Evolutionary conservation across 2,888 invertebrate species (phyloP).

Genomic region (Stegana nigrithorax): DNA sequence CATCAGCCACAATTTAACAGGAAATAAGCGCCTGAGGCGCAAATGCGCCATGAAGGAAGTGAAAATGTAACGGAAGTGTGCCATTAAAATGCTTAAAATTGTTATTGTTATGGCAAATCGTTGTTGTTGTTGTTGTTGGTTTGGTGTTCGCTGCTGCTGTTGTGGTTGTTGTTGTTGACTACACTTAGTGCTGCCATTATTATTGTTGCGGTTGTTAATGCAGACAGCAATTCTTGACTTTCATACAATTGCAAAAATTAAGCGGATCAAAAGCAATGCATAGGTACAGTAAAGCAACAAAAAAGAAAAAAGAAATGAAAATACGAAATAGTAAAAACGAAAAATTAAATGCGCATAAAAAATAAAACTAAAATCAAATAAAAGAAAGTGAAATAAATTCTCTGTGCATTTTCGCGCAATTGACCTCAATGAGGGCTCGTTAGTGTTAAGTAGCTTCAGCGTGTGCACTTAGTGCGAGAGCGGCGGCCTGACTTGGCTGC

Average conservation of each 20-base stretch:
- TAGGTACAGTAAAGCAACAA: neutral
- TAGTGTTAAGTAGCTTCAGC: neutral
- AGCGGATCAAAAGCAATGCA: too few species aligned
- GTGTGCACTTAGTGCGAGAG: neutral
- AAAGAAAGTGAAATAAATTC: conserved; percentile 12
- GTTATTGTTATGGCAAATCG: neutral
- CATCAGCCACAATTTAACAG: neutral
- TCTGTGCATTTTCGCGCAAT: too few species aligned
- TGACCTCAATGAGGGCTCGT: conserved; percentile 13
- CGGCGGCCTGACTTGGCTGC: neutral
- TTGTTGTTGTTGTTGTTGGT: conserved; percentile 5
- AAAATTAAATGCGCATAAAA: neutral
- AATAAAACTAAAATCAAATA: neutral
- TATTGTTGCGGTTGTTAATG: conserved; percentile 2
- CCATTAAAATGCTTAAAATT: conserved; percentile 15
- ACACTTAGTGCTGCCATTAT: neutral
- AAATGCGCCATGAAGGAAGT: neutral
- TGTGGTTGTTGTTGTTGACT: neutral
- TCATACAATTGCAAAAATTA: neutral
- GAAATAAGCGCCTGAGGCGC: neutral
- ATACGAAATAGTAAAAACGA: neutral
- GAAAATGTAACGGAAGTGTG: conserved; percentile 16
- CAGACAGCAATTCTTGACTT: neutral
- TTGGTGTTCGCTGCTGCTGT: too few species aligned
- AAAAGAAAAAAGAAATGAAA: neutral